Conservation (phyloP, 1,140 invertebrate genomes). For the Gryon sp. region DNA sequence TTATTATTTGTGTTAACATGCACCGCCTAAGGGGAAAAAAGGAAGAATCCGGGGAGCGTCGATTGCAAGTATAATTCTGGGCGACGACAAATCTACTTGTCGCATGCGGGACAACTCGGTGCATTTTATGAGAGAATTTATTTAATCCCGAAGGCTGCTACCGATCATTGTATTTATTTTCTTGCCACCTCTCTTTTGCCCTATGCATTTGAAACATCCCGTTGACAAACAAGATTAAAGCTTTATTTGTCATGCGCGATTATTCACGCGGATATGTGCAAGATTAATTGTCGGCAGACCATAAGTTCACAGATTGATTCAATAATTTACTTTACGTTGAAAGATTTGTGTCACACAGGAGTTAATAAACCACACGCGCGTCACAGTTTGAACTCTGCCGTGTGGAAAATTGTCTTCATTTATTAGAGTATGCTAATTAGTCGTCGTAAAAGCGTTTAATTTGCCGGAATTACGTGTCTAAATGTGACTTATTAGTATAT, state of each 20-base stretch:
- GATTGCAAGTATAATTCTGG: constrained; percentile 50
- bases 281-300: constrained; percentile 38
- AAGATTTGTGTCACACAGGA: constrained; percentile 39
- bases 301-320: constrained; percentile 30
- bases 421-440: too few relatives aligned
- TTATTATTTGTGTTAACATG: constrained; percentile 72
- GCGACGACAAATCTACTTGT: constrained; percentile 61
- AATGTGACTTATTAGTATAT: too few relatives aligned
- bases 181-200: too few relatives aligned
- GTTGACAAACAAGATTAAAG: constrained; percentile 51
- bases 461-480: too few relatives aligned
- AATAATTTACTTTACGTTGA: constrained; percentile 39
- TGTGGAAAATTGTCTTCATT: too few relatives aligned
- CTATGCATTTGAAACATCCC: constrained; percentile 42
- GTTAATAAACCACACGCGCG: constrained; percentile 12
- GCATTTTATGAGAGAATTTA: constrained; percentile 79
- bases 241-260: constrained; percentile 59
- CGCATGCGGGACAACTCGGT: constrained; percentile 62
- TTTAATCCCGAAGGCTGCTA: constrained; percentile 58
- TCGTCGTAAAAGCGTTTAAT: too few relatives aligned
- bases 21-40: too few relatives aligned
- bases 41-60: too few relatives aligned
- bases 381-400: neutral
- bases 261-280: constrained; percentile 58
- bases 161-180: constrained; percentile 59